These are phyloP conservation scores for Cyrtonyx montezumae DNA, from an alignment of 2,113 vertebrate species.

Conservation along the genomic window DNA sequence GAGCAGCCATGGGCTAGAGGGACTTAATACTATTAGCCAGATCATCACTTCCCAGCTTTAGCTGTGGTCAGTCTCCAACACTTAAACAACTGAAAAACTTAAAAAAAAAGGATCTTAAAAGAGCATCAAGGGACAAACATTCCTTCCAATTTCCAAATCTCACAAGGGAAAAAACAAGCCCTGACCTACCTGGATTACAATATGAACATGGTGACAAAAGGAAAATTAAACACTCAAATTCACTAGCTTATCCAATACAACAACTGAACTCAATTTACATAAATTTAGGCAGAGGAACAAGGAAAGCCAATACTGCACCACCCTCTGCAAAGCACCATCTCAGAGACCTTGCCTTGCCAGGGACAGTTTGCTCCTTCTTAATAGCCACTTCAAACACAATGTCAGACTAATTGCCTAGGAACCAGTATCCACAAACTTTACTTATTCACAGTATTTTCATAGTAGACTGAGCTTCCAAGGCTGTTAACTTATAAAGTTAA, in stretches of 20 bases:
- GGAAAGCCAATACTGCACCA: neutral
- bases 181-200: neutral
- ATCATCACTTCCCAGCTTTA: neutral
- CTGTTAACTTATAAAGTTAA: neutral
- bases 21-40: conserved; percentile 12
- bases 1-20: neutral
- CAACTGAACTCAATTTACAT: neutral
- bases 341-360: neutral
- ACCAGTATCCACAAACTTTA: neutral
- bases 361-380: neutral
- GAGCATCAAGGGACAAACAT: neutral
- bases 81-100: neutral
- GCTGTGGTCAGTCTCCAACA: neutral
- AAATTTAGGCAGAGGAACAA: neutral
- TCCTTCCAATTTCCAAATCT: neutral
- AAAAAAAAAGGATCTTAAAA: too few relatives aligned
- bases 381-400: neutral
- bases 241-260: neutral
- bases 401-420: neutral
- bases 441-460: neutral
- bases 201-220: neutral
- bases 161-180: neutral
- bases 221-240: neutral
- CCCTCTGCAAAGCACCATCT: neutral
- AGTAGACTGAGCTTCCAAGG: neutral